These are phyloP conservation scores for Drosophila prolongata DNA, from an alignment of 2,888 invertebrate species.

Conservation along the genomic window DNA sequence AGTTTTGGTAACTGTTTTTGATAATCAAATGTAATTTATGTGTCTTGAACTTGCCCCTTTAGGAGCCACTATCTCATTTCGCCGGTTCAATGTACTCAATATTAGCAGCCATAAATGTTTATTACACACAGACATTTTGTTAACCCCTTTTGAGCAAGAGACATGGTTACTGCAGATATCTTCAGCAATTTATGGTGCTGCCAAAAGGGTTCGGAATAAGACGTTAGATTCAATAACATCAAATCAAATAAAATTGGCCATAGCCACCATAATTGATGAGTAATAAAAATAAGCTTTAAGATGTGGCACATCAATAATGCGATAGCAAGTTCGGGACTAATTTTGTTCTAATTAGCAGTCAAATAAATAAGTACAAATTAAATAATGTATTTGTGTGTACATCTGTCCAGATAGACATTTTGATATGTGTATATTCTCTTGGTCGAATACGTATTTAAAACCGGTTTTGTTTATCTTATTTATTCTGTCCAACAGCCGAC, in stretches of 20 bases:
- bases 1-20: slow-evolving; percentile 66
- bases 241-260: slow-evolving; percentile 17
- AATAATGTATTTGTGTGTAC: slow-evolving; percentile 4
- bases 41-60: slow-evolving; percentile 51
- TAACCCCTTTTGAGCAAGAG: slow-evolving; percentile 34
- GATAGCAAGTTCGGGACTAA: slow-evolving; percentile 3
- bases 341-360: slow-evolving; percentile 22
- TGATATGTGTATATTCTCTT: slow-evolving; percentile 11
- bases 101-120: slow-evolving; percentile 44
- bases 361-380: slow-evolving; percentile 22
- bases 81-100: slow-evolving; percentile 40
- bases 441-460: slow-evolving; percentile 61
- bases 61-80: slow-evolving; percentile 7
- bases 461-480: slow-evolving; percentile 52
- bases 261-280: slow-evolving; percentile 39
- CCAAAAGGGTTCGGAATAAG: slow-evolving; percentile 15
- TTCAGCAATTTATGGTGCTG: slow-evolving; percentile 19
- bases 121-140: slow-evolving; percentile 38
- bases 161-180: slow-evolving; percentile 29
- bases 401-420: slow-evolving; percentile 10
- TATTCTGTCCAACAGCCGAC: neutral
- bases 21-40: slow-evolving; percentile 67
- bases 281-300: slow-evolving; percentile 35
- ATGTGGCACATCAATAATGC: slow-evolving; percentile 7
- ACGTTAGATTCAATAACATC: slow-evolving; percentile 41